Evolutionary conservation across 2,888 invertebrate species (phyloP).

Genomic region (Melinaea marsaeus): DNA sequence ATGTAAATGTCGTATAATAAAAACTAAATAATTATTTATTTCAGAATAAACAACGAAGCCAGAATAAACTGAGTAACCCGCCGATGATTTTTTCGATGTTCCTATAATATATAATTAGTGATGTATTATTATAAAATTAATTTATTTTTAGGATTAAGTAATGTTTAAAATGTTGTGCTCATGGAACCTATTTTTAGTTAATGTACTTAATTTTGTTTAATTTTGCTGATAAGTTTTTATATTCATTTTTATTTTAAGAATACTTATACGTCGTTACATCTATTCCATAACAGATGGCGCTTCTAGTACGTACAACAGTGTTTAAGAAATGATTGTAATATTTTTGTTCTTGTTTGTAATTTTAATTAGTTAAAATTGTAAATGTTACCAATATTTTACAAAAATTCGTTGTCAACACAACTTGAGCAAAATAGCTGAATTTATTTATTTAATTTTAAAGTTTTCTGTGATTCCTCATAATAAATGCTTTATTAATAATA

Average conservation of each 20-base stretch:
- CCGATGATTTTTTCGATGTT: conserved; percentile 51
- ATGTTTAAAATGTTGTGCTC: neutral
- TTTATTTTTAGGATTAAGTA: conserved; percentile 6
- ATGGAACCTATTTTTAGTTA: neutral
- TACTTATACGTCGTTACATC: neutral
- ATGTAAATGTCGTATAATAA: neutral
- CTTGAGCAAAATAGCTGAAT: neutral
- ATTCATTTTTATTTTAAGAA: neutral
- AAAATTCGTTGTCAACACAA: conserved; percentile 6
- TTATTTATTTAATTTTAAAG: conserved; percentile 25
- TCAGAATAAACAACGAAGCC: conserved; percentile 30
- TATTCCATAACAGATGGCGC: conserved; percentile 22
- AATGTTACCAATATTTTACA: neutral
- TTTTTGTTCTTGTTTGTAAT: neutral
- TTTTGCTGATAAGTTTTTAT: conserved; percentile 8
- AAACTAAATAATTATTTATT: conserved; percentile 21
- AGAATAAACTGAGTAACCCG: conserved; percentile 46
- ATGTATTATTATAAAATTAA: conserved; percentile 22
- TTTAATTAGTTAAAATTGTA: neutral
- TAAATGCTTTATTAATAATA: conserved; percentile 53
- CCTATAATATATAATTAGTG: conserved; percentile 39
- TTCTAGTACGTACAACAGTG: neutral
- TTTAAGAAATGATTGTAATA: neutral
- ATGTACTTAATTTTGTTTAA: conserved; percentile 4
- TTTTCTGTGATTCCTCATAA: conserved; percentile 55